These are phyloP conservation scores for Acanthopleura granulata DNA, from an alignment of 2,888 invertebrate genomes.

Conservation along the genomic window DNA sequence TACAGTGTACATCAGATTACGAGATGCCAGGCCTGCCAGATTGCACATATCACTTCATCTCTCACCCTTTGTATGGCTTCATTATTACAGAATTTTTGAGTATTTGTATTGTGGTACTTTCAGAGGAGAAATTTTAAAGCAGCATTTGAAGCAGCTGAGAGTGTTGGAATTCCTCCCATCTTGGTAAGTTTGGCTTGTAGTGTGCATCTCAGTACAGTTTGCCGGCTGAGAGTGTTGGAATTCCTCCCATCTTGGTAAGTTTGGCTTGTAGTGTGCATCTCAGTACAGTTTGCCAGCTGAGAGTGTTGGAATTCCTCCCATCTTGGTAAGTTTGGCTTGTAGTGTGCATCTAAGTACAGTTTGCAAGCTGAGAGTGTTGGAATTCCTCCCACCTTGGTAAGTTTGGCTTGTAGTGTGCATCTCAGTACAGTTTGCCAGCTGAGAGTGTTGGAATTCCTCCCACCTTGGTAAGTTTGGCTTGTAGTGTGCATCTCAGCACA, in stretches of 20 bases:
- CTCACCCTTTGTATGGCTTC: too few relatives aligned
- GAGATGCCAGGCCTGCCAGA: too few relatives aligned
- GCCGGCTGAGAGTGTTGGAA: constrained; percentile 90
- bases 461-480: background rate
- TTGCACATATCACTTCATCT: too few relatives aligned
- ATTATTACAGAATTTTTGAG: too few relatives aligned
- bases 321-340: constrained; percentile 78
- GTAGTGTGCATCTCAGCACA: too few relatives aligned
- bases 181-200: constrained; percentile 77
- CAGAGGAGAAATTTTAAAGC: constrained; percentile 86
- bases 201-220: background rate
- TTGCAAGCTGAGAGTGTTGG: constrained; percentile 91
- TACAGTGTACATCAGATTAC: too few relatives aligned
- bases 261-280: background rate
- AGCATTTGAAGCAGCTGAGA: constrained; percentile 93
- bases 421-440: background rate
- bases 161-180: constrained; percentile 89
- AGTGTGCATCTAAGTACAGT: background rate
- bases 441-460: background rate
- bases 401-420: constrained; percentile 56
- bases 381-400: constrained; percentile 88
- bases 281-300: constrained; percentile 85
- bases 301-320: constrained; percentile 89
- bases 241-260: constrained; percentile 88
- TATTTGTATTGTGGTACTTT: constrained; percentile 29